Evolutionary conservation across 2,888 invertebrate genomes (phyloP), one percentile per base, ranked within the genome.

Genomic region (Notodonta ziczac): DNA sequence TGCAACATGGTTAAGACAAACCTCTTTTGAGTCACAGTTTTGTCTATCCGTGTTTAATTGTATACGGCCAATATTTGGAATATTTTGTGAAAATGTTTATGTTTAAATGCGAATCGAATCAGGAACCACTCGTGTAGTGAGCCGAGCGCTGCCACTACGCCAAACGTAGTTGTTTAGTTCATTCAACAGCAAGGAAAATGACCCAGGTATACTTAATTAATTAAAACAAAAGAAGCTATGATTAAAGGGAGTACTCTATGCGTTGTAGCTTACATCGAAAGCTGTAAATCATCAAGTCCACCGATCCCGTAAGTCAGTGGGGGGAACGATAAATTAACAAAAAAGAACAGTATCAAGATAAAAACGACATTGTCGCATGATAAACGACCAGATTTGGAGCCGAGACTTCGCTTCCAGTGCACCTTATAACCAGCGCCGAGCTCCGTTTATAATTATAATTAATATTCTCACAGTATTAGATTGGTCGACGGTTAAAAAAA

Each of bases 401-500:
- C 81, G 86, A 90, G 88, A 85, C 85, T 84, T 84, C 86, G 84
- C 86, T 81, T 77, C 83, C 84, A 81, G 82, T 78, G 84, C 86
- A 86, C 86, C 88, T 86, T 85, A 80, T 83, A 88, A 86, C 86
- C 86, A 89, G 89, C 87, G 86, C 86, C 87, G 89, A 90, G 79
- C 80, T 83, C 88, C 90, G 93, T 90, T 93, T 91, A 93, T 92
- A 93, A 93, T 92, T 92, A 91, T 93, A 93, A 93, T 93, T 93
- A 93, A 93, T 93, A 93, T 91, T 93, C 93, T 90, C 89, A 91
- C 90, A 89, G 91, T 89, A 92, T 92, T 90, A 93, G 90, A 90
- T 86, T 89, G 90, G 91, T 85, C 87, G 91, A 86, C 81, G 83
- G 80, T 79, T 77, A 86, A 89, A 91, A 88, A 91, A 88, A 89